Base-by-base conservation (phyloP, 2,797 vertebrate genomes). In the Cossypha caffra region DNA sequence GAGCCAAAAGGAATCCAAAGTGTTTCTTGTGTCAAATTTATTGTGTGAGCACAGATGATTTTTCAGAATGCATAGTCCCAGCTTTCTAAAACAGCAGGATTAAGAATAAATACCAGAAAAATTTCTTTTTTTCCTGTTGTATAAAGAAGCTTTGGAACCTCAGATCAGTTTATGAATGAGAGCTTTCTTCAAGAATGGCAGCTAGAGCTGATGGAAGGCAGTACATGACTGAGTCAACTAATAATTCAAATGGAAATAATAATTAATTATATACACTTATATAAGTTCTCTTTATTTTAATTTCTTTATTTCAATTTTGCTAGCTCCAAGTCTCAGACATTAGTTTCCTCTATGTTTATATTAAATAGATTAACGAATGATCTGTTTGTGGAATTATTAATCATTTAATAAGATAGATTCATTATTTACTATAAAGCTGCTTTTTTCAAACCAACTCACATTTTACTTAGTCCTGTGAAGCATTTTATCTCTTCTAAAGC, bases 381-480 rank as follows among this genome's bases (percentile, higher is more conserved):
- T 77, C 43, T 61, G 6, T 89, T 94, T 87, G 29, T 63, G 45
- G 75, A 80, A 89, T 62, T 76, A 59, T 78, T 72, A 86, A 69
- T 94, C 4, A 90, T 94, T 93, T 93, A 86, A 84, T 50, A 62
- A 54, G 59, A 76, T 42, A 29, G 31, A 78, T 73, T 94, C 47
- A 59, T 92, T 88, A 73, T 93, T 94, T 92, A 90, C 43, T 57
- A 59, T 57, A 92, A 95, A 73, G 21, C 63, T 67, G 31, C 29
- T 68, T 86, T 40, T 88, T 63, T 48, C 29, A 86, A 95, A 57
- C 17, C 52, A 88, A 33, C 24, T 81, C 37, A 57, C 23, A 92
- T 62, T 93, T 89, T 35, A 40, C n/a, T 86, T 58, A 57, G 47
- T 52, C 73, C 52, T 88, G 68, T 66, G 40, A 76, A 81, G 29